phyloP scores from a whole-genome alignment of 30 jellyfish, hydroid and myxozoan species.

The Calvadosia cruxmelitensis region DNA sequence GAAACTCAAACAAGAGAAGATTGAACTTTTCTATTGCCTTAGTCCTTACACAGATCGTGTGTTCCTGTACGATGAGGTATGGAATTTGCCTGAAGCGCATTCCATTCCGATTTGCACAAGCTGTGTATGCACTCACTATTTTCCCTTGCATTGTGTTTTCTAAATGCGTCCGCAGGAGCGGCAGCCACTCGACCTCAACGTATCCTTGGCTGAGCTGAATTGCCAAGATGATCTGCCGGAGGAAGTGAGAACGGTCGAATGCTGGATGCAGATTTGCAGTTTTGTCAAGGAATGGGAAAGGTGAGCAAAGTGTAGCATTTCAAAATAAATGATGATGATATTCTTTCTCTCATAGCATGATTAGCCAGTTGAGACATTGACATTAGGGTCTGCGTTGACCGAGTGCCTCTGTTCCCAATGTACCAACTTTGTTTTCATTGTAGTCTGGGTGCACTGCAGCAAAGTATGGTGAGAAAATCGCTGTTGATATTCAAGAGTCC shows the following conservation, averaged over 20 bases:
- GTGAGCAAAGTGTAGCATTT: background rate
- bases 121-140: no score
- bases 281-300: background rate
- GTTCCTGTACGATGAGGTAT: slow-evolving; percentile 14
- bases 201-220: background rate
- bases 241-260: background rate
- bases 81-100: no score
- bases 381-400: no score
- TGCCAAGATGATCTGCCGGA: background rate
- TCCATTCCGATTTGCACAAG: no score
- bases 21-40: slow-evolving; percentile 9
- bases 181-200: background rate
- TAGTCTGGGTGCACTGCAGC: slow-evolving; percentile 50
- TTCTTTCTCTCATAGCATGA: background rate
- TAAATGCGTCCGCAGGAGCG: background rate
- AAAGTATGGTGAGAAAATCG: slow-evolving; percentile 33
- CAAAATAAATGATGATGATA: background rate
- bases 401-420: background rate
- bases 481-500: slow-evolving; percentile 43
- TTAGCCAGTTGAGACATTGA: no score
- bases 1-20: background rate
- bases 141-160: no score
- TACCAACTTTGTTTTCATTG: background rate
- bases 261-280: background rate
- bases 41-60: slow-evolving; percentile 13